Conservation (phyloP, 1,140 invertebrate genomes). For the Caenorhabditis brenneri region DNA sequence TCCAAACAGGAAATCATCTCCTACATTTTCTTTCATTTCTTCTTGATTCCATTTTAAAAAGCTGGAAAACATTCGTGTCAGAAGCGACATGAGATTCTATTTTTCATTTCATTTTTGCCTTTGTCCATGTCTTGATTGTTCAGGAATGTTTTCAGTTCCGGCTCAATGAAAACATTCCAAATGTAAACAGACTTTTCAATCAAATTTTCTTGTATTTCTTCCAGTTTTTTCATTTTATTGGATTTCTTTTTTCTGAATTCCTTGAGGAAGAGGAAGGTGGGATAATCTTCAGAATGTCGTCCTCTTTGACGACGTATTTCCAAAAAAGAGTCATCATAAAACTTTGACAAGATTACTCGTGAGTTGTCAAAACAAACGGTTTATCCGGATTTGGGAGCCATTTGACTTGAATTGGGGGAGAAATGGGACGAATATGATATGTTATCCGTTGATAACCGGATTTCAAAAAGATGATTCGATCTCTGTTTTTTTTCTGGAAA, state of each 20-base stretch:
- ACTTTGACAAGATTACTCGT: neutral
- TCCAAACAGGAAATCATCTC: neutral
- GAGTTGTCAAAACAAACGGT: neutral
- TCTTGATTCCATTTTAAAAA: neutral
- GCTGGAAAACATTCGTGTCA: neutral
- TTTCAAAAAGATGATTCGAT: no score
- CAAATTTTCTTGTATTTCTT: neutral
- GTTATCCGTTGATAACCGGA: neutral
- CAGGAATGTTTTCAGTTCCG: neutral
- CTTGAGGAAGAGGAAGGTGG: no score
- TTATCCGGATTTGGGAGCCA: neutral
- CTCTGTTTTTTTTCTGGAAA: no score
- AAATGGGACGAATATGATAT: neutral
- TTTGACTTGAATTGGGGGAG: neutral
- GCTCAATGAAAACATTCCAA: neutral
- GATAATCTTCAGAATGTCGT: no score
- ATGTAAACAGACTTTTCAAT: conserved; percentile 3
- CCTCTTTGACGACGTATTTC: no score
- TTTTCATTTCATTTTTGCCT: conserved; percentile 1
- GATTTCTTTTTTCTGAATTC: neutral
- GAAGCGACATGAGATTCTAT: neutral
- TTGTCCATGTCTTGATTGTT: neutral
- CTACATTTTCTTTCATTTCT: neutral
- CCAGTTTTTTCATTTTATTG: neutral
- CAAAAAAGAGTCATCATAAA: neutral